Evolutionary conservation across 2,797 vertebrate species (phyloP).

Genomic region (Channallabes apus): DNA sequence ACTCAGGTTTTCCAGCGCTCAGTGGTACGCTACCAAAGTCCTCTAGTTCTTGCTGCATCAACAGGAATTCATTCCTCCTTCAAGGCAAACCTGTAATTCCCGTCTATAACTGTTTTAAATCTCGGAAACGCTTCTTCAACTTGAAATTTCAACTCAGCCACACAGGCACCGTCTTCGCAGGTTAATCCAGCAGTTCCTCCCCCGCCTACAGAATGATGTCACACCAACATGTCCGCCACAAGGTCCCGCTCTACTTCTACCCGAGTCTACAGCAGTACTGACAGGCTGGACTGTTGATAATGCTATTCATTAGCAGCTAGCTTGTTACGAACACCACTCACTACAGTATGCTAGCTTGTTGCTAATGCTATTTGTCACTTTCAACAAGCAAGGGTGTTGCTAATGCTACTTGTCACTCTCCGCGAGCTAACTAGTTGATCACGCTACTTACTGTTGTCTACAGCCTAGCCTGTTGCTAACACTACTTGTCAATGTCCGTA

Average conservation of each 20-base stretch:
- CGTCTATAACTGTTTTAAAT: neutral
- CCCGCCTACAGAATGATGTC: neutral
- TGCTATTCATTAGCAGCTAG: no score
- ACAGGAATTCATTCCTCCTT: neutral
- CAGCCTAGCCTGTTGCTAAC: neutral
- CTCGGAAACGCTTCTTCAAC: neutral
- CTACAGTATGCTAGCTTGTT: neutral
- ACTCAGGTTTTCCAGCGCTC: neutral
- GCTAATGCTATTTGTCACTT: neutral
- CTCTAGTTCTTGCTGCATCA: neutral
- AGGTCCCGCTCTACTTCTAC: neutral
- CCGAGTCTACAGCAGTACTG: neutral
- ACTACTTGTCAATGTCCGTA: neutral
- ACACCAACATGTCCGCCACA: neutral
- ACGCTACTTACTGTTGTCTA: no score
- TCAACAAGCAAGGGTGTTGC: neutral
- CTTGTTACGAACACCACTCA: no score
- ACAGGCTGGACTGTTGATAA: neutral
- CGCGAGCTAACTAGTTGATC: neutral
- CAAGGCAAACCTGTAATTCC: neutral
- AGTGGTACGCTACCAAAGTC: neutral
- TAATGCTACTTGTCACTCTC: neutral
- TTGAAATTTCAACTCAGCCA: neutral
- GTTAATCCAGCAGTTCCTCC: neutral
- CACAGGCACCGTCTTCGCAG: neutral